Evolutionary conservation across 64 coral and sea anemone species (phyloP).

Genomic region (Montipora efflorescens): DNA sequence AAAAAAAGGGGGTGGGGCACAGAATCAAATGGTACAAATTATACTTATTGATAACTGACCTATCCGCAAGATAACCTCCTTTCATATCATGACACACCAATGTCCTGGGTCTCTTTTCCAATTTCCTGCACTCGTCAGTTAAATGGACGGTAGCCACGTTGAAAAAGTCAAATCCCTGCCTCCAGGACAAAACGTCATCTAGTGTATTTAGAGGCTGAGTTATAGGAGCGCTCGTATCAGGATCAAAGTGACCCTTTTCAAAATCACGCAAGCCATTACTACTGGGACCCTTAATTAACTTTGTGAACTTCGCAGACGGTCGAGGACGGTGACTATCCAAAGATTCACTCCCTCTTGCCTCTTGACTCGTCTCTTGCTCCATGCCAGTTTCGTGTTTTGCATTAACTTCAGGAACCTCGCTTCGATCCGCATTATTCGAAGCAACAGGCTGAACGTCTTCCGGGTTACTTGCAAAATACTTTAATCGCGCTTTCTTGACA

Average conservation of each 20-base stretch:
- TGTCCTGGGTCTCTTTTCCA: slow-evolving; percentile 56
- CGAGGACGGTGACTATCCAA: background rate
- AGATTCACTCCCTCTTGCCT: background rate
- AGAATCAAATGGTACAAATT: background rate
- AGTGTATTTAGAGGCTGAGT: slow-evolving; percentile 68
- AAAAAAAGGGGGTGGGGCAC: too few relatives aligned
- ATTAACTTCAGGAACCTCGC: background rate
- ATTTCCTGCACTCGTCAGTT: background rate
- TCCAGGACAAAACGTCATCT: slow-evolving; percentile 69
- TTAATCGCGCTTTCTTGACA: slow-evolving; percentile 11
- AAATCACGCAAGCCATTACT: background rate
- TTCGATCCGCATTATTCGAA: background rate
- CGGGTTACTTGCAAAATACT: slow-evolving; percentile 23
- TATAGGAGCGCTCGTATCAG: slow-evolving; percentile 56
- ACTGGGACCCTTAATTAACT: background rate
- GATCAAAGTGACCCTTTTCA: slow-evolving; percentile 37
- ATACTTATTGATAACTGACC: slow-evolving; percentile 25
- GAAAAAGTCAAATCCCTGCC: slow-evolving; percentile 73
- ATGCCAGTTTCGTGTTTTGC: background rate
- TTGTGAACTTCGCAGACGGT: background rate
- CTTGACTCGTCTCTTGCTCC: background rate
- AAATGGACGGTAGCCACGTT: slow-evolving; percentile 64
- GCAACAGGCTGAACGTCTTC: background rate
- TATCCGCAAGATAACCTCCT: slow-evolving; percentile 79
- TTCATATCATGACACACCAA: slow-evolving; percentile 90